Conservation (phyloP, 2,797 vertebrate species). For the Rhinogobio ventralis region DNA sequence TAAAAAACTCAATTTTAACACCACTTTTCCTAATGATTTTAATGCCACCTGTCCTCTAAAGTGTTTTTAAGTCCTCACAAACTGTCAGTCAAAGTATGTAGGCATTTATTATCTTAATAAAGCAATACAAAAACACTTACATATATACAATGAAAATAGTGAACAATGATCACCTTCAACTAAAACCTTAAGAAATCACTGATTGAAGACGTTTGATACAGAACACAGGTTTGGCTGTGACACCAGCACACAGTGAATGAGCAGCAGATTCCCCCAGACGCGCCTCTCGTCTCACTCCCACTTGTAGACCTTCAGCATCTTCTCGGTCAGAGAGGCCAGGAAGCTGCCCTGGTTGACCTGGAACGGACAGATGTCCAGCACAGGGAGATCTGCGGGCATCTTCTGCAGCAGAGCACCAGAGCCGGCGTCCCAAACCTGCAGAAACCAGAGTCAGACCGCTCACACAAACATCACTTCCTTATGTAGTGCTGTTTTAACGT, state of each 20-base stretch:
- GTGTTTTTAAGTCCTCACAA: slow-evolving; percentile 37
- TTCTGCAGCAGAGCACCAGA: slow-evolving; percentile 89
- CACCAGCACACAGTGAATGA: neutral
- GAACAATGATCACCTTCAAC: slow-evolving; percentile 20
- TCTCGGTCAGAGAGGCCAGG: slow-evolving; percentile 92
- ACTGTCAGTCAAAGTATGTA: slow-evolving; percentile 28
- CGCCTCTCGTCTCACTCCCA: slow-evolving; percentile 83
- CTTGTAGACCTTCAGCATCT: slow-evolving; percentile 89
- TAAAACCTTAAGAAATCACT: neutral
- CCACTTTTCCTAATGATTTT: neutral
- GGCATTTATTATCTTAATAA: slow-evolving; percentile 26
- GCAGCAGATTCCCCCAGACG: neutral
- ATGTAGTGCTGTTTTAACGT: no score
- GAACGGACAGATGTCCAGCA: slow-evolving; percentile 91
- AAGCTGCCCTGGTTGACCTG: slow-evolving; percentile 83
- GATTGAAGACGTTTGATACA: neutral
- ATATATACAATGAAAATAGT: slow-evolving; percentile 40
- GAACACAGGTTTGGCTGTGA: neutral
- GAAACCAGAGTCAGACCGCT: neutral
- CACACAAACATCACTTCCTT: neutral
- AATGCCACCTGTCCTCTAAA: neutral
- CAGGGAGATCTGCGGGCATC: slow-evolving; percentile 86
- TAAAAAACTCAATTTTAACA: neutral
- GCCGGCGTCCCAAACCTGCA: slow-evolving; percentile 91
- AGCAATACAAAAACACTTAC: slow-evolving; percentile 38